Conservation (phyloP, 2,113 vertebrate species). For the Odocoileus hemionus region DNA sequence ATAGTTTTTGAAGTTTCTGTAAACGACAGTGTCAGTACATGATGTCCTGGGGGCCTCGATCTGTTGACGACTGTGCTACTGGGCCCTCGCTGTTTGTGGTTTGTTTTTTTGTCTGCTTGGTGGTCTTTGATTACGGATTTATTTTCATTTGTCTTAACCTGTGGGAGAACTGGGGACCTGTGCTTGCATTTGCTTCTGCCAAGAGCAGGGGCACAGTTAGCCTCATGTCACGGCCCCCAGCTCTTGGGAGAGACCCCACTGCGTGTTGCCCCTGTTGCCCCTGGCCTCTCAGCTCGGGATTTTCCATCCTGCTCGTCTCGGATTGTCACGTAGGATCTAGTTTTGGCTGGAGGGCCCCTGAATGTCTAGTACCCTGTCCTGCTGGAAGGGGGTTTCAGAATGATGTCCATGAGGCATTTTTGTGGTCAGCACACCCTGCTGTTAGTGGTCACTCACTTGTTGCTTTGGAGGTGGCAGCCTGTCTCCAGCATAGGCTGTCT, state of each 20-base stretch:
- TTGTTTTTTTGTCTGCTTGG: not conserved
- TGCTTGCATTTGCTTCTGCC: not conserved
- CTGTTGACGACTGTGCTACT: not conserved
- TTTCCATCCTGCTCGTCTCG: not conserved
- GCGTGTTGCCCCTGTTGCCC: not conserved
- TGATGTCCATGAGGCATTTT: not conserved
- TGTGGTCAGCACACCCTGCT: not conserved
- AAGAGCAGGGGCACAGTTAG: not conserved
- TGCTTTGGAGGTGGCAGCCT: not conserved
- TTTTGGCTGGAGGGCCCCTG: not conserved
- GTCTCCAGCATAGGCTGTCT: accelerated
- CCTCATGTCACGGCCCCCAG: not conserved
- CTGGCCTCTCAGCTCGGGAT: not conserved
- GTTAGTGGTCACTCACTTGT: not conserved
- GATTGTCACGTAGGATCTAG: not conserved
- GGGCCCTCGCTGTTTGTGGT: not conserved
- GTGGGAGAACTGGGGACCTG: not conserved
- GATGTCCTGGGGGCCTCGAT: not conserved
- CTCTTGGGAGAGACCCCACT: not conserved
- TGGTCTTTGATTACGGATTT: not conserved
- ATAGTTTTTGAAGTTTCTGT: not conserved
- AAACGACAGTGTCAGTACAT: accelerated
- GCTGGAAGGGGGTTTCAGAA: not conserved
- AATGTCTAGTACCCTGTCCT: not conserved
- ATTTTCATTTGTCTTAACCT: not conserved